Conservation (phyloP, 2,113 vertebrate species). For the Ivindomyrus marchei region DNA sequence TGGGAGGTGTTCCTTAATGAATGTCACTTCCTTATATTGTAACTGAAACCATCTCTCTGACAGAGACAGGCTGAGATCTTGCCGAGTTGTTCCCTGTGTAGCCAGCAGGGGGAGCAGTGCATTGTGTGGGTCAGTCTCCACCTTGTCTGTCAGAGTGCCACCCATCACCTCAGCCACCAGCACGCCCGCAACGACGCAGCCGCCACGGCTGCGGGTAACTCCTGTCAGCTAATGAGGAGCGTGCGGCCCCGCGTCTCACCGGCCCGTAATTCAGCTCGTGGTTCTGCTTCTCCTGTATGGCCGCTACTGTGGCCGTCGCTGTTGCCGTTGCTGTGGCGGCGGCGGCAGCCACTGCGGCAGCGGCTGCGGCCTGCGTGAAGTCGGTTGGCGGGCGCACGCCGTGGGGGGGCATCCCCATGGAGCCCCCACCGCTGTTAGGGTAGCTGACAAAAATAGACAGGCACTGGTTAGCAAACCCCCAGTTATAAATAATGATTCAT, state of each 20-base stretch:
- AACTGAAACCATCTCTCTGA: neutral
- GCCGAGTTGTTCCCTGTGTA: neutral
- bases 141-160: neutral
- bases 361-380: slow-evolving; percentile 83
- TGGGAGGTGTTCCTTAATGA: neutral
- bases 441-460: slow-evolving; percentile 59
- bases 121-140: neutral
- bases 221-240: neutral
- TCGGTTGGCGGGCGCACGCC: slow-evolving; percentile 71
- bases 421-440: slow-evolving; percentile 58
- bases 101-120: slow-evolving; percentile 15
- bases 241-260: slow-evolving; percentile 57
- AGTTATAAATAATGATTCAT: neutral
- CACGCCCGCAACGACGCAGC: neutral
- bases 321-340: slow-evolving; percentile 89
- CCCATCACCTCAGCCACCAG: neutral
- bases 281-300: slow-evolving; percentile 92
- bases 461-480: neutral
- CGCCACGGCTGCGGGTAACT: neutral
- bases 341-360: slow-evolving; percentile 79
- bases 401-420: slow-evolving; percentile 68
- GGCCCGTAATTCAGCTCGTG: slow-evolving; percentile 84
- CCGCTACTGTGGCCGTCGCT: slow-evolving; percentile 84
- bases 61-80: neutral
- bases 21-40: neutral